Percentiles rank a stretch among this genome's conserved stretches.
phyloP scores from a whole-genome alignment of 2,888 invertebrate genomes.

The Philereme transversata region DNA sequence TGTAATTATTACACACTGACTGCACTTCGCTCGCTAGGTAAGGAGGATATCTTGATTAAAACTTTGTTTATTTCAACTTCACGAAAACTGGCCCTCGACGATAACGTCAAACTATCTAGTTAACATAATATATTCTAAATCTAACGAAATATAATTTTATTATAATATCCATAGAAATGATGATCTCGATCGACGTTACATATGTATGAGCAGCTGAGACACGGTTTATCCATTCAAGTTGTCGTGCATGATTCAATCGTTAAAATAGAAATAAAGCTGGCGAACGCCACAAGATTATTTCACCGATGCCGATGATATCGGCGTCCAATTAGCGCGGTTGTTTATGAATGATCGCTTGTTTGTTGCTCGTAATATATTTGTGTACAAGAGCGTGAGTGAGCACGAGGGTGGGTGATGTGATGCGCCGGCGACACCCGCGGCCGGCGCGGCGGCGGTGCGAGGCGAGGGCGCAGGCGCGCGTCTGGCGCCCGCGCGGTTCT shows the following conservation, averaged over 20 bases:
- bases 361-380: slow-evolving; percentile 43
- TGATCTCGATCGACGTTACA: slow-evolving; percentile 26
- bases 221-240: slow-evolving; percentile 30
- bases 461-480: slow-evolving; percentile 53
- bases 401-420: slow-evolving; percentile 40
- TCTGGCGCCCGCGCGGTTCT: slow-evolving; percentile 71
- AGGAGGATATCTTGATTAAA: slow-evolving; percentile 39
- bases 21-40: slow-evolving; percentile 41
- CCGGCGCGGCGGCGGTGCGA: slow-evolving; percentile 34
- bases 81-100: slow-evolving; percentile 8
- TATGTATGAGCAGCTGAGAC: slow-evolving; percentile 33
- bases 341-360: slow-evolving; percentile 70
- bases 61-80: slow-evolving; percentile 23
- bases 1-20: slow-evolving; percentile 47
- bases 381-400: slow-evolving; percentile 46
- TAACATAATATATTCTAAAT: slow-evolving; percentile 35
- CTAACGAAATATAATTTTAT: slow-evolving; percentile 23
- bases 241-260: slow-evolving; percentile 33
- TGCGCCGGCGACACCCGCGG: slow-evolving; percentile 22
- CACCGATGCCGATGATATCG: slow-evolving; percentile 45
- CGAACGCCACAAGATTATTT: slow-evolving; percentile 33
- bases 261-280: slow-evolving; percentile 28
- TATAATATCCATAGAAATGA: slow-evolving; percentile 27
- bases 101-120: slow-evolving; percentile 28
- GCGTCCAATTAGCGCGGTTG: slow-evolving; percentile 54